These are phyloP conservation scores for Ormyrus labotus DNA, from an alignment of 2,888 invertebrate genomes.

Conservation along the genomic window DNA sequence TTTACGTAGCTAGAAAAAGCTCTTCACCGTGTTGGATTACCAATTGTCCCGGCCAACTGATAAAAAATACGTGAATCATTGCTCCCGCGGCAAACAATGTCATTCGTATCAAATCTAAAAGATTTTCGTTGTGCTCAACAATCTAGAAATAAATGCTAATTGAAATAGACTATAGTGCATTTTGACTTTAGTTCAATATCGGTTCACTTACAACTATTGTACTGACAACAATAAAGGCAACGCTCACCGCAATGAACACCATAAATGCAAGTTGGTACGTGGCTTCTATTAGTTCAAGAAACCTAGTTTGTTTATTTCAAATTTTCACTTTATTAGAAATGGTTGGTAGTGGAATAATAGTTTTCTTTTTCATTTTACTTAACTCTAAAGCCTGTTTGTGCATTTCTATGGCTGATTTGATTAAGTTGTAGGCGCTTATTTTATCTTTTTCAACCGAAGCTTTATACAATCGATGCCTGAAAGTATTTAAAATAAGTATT, in stretches of 20 bases:
- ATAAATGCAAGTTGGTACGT: slow-evolving; percentile 7
- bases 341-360: neutral
- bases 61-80: slow-evolving; percentile 7
- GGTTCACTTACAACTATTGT: slow-evolving; percentile 2
- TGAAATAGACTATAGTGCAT: neutral
- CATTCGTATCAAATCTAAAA: neutral
- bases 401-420: slow-evolving; percentile 1
- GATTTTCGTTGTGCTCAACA: neutral
- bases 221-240: neutral
- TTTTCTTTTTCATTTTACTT: neutral
- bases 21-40: slow-evolving; percentile 7
- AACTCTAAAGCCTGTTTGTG: slow-evolving; percentile 24
- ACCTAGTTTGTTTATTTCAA: neutral
- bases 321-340: neutral
- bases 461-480: neutral
- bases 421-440: neutral
- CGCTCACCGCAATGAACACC: neutral
- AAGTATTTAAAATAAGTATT: neutral
- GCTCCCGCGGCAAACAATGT: neutral
- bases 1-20: slow-evolving; percentile 13
- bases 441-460: neutral
- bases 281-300: slow-evolving; percentile 3
- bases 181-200: neutral
- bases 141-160: slow-evolving; percentile 4
- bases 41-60: slow-evolving; percentile 12